phyloP scores from a whole-genome alignment of 2,797 vertebrate genomes.

The Gadopsis marmoratus region DNA sequence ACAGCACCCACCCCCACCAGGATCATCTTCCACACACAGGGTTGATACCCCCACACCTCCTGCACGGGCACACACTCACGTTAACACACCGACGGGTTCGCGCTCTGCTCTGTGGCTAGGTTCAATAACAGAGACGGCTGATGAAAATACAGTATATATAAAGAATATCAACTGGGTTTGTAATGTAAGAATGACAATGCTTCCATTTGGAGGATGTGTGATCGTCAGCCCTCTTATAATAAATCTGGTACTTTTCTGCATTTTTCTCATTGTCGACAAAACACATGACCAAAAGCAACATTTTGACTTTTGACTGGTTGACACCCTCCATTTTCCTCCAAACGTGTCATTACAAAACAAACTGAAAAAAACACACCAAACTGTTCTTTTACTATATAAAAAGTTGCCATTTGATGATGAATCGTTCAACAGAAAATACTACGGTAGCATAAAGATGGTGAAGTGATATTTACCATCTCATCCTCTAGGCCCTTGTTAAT shows the following conservation, averaged over 20 bases:
- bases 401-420: background rate
- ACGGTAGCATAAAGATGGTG: background rate
- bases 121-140: background rate
- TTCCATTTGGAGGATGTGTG: background rate
- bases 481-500: conserved; percentile 92
- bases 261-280: too few relatives aligned
- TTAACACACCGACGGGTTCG: background rate
- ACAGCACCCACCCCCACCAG: conserved; percentile 87
- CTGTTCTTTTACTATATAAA: background rate
- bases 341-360: background rate
- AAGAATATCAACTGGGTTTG: background rate
- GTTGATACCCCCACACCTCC: conserved; percentile 91
- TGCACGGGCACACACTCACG: conserved; percentile 57
- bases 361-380: background rate
- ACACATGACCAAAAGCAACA: background rate
- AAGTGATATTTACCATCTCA: conserved; percentile 89
- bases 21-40: conserved; percentile 90
- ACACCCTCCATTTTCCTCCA: background rate
- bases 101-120: background rate
- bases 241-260: background rate
- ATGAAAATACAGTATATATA: too few relatives aligned
- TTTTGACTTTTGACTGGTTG: too few relatives aligned
- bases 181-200: background rate
- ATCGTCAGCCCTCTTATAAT: background rate
- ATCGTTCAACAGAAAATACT: background rate